Base-by-base conservation (phyloP, 1,140 invertebrate genomes). In the Drosophila murphyi region DNA sequence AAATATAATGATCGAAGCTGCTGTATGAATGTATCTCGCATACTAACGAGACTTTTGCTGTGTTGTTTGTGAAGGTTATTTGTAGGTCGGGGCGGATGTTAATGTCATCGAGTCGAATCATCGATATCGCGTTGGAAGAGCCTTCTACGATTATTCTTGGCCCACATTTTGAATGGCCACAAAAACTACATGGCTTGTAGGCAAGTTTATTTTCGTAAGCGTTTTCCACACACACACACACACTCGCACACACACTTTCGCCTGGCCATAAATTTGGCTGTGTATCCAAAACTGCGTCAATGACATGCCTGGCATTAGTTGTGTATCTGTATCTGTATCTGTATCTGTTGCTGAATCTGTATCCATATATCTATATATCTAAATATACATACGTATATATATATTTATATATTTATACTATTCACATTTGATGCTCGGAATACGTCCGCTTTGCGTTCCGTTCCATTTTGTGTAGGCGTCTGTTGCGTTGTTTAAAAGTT, bases 161-260 rank as follows among this genome's bases (percentile, higher is more conserved):
- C 83, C 85, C 80, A 88, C 59, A 51, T 75, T 70, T 32, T 28
- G 32, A 31, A 75, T 56, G 39, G 45, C 7, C 34, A 32, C 47
- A 70, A n/a, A 61, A 20, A 20, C 71, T 54, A 82, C 29, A 7
- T 70, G 82, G 37, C 10, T 81, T 76, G 72, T 69, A 72, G 65
- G 72, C 77, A 80, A 85, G 85, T 88, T 88, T 88, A 89, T 88
- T 88, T 88, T 88, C 51, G 85, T 89, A 69, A 72, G 47, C 68
- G 37, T 69, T 87, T 88, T 80, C 74, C 85, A 89, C 85, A 83
- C 76, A 63, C 72, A 77, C 83, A 61, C 47, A 69, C 79, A 82
- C 82, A 79, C 68, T 41, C 69, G 71, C 78, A 86, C 82, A 86
- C 74, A 51, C 69, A 71, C 54, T 55, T 39, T 20, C 20, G 65